phyloP scores from a whole-genome alignment of 2,797 vertebrate genomes.

The Mareca strepera region DNA sequence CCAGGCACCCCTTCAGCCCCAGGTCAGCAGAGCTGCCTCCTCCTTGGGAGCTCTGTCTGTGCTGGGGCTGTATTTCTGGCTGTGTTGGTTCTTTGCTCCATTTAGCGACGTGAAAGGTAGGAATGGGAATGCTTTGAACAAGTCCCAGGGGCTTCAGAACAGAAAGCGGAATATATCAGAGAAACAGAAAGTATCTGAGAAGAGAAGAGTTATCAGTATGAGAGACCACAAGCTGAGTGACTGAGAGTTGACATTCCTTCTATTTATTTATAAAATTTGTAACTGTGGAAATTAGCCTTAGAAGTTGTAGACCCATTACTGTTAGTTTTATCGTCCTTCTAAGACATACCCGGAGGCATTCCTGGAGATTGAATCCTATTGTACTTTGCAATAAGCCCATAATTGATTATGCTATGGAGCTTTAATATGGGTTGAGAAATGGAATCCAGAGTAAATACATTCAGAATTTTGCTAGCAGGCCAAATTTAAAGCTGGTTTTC shows the following conservation, averaged over 20 bases:
- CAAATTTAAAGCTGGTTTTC: slow-evolving; percentile 81
- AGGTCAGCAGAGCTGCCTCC: not conserved
- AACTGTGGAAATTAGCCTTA: slow-evolving; percentile 82
- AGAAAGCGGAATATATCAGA: slow-evolving; percentile 49
- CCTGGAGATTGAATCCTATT: slow-evolving; percentile 79
- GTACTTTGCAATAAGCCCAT: slow-evolving; percentile 81
- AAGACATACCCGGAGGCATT: slow-evolving; percentile 78
- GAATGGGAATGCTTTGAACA: slow-evolving; percentile 41
- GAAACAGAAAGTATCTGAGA: slow-evolving; percentile 51
- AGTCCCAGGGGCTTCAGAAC: slow-evolving; percentile 38
- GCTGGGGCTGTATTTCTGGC: not conserved
- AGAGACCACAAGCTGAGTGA: slow-evolving; percentile 78
- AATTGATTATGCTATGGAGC: slow-evolving; percentile 83
- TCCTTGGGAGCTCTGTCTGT: not conserved
- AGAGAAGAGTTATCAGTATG: slow-evolving; percentile 63
- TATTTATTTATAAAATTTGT: slow-evolving; percentile 84
- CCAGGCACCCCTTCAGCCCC: not conserved
- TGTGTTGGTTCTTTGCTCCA: slow-evolving; percentile 7
- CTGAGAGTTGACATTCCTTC: slow-evolving; percentile 77
- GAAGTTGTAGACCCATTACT: slow-evolving; percentile 81
- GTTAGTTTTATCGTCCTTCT: slow-evolving; percentile 82
- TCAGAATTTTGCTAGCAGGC: slow-evolving; percentile 81
- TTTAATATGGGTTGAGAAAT: slow-evolving; percentile 80
- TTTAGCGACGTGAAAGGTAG: slow-evolving; percentile 39
- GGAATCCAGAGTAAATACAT: slow-evolving; percentile 82